Percentiles rank a stretch among this genome's conserved stretches.
phyloP scores from a whole-genome alignment of 2,888 invertebrate species.

The Agriopis marginaria region DNA sequence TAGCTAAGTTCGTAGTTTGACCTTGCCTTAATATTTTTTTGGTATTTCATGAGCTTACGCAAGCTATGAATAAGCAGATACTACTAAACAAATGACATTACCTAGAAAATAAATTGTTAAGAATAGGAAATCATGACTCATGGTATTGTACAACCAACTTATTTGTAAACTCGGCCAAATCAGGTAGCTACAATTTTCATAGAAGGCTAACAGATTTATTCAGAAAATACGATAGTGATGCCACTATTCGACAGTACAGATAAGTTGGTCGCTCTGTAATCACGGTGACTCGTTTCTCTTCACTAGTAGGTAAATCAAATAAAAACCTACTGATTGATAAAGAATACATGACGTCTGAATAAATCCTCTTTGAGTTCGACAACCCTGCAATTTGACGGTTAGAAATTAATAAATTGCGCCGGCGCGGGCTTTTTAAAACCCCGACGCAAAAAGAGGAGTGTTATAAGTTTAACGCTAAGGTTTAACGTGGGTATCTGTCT shows the following conservation, averaged over 20 bases:
- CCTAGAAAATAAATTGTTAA: constrained; percentile 9
- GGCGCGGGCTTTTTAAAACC: constrained; percentile 33
- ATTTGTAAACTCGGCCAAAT: background rate
- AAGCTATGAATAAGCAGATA: constrained; percentile 14
- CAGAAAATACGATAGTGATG: background rate
- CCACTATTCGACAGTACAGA: background rate
- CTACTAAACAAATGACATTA: constrained; percentile 4
- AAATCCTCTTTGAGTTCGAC: constrained; percentile 13
- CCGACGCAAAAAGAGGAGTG: no score
- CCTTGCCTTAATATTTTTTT: background rate
- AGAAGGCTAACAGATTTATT: background rate
- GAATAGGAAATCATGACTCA: constrained; percentile 7
- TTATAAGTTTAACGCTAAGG: no score
- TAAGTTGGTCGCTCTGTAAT: background rate
- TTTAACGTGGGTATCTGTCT: no score
- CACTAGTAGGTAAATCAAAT: background rate
- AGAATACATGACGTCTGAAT: background rate
- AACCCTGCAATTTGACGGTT: constrained; percentile 26
- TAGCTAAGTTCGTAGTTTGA: background rate
- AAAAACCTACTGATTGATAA: background rate
- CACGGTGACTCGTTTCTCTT: no score
- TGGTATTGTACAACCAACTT: background rate
- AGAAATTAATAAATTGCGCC: constrained; percentile 40
- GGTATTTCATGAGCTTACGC: constrained; percentile 2
- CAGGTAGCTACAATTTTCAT: background rate